Percentiles rank a stretch among this genome's conserved stretches.
These are phyloP conservation scores for Chirona hameri DNA, from an alignment of 2,888 invertebrate genomes.

Conservation along the genomic window DNA sequence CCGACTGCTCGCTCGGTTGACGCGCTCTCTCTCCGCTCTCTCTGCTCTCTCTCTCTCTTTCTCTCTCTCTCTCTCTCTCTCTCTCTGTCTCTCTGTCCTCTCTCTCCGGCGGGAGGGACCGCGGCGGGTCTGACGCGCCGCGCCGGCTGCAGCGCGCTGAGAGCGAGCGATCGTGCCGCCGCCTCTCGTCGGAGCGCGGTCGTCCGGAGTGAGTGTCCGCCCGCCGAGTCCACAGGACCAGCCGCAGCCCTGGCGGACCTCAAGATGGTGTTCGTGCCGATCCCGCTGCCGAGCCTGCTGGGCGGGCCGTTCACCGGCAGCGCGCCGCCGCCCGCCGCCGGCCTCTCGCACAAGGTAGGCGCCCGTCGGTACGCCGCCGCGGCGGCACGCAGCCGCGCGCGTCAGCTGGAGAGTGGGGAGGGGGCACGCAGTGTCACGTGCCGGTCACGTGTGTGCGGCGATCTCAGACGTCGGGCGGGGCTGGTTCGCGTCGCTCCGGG, in stretches of 20 bases:
- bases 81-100: too few relatives aligned
- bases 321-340: neutral
- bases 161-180: neutral
- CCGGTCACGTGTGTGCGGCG: neutral
- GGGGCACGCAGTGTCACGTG: neutral
- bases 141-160: neutral
- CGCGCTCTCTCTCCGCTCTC: too few relatives aligned
- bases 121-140: neutral
- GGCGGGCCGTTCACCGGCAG: constrained; percentile 3
- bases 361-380: neutral
- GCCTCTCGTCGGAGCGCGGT: neutral
- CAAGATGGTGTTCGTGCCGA: constrained; percentile 22
- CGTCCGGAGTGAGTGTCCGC: neutral
- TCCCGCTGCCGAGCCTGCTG: constrained; percentile 24
- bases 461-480: neutral
- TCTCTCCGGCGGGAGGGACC: too few relatives aligned
- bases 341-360: neutral
- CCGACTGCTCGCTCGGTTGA: too few relatives aligned
- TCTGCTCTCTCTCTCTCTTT: too few relatives aligned
- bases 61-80: too few relatives aligned
- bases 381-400: neutral
- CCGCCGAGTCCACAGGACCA: neutral
- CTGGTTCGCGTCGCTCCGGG: neutral
- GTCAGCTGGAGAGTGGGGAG: neutral
- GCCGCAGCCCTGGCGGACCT: constrained; percentile 27